Percentiles rank a stretch among this genome's conserved stretches.
Conservation (phyloP, 2,113 vertebrate species). For the Dipodomys ordii region DNA sequence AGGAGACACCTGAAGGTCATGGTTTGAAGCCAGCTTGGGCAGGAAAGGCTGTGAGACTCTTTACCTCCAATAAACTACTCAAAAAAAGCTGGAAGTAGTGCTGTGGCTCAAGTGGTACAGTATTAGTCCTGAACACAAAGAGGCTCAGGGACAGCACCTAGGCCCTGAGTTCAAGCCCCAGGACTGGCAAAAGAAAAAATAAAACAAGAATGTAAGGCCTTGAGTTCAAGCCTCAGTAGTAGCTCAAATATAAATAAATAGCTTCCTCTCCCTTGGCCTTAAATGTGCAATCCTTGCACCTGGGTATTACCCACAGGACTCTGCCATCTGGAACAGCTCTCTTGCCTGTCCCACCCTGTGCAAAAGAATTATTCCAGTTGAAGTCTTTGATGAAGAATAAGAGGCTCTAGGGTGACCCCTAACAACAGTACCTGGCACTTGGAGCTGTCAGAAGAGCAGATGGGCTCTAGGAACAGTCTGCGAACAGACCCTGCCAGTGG, state of each 20-base stretch:
- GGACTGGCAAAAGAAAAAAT: too few relatives aligned
- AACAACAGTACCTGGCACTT: background rate
- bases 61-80: too few relatives aligned
- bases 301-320: background rate
- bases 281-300: background rate
- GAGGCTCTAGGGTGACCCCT: background rate
- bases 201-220: background rate
- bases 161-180: background rate
- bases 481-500: background rate
- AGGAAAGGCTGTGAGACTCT: too few relatives aligned
- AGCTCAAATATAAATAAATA: background rate
- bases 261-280: background rate
- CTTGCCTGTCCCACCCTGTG: background rate
- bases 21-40: too few relatives aligned
- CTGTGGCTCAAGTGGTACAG: too few relatives aligned
- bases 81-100: too few relatives aligned
- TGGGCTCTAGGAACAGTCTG: background rate
- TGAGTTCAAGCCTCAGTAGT: background rate
- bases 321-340: background rate
- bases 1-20: too few relatives aligned
- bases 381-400: background rate
- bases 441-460: too few relatives aligned
- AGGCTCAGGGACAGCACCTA: too few relatives aligned
- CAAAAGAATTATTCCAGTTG: background rate
- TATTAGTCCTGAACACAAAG: too few relatives aligned